These are phyloP conservation scores for Xiphophorus birchmanni DNA, from an alignment of 2,797 vertebrate genomes.

Conservation along the genomic window DNA sequence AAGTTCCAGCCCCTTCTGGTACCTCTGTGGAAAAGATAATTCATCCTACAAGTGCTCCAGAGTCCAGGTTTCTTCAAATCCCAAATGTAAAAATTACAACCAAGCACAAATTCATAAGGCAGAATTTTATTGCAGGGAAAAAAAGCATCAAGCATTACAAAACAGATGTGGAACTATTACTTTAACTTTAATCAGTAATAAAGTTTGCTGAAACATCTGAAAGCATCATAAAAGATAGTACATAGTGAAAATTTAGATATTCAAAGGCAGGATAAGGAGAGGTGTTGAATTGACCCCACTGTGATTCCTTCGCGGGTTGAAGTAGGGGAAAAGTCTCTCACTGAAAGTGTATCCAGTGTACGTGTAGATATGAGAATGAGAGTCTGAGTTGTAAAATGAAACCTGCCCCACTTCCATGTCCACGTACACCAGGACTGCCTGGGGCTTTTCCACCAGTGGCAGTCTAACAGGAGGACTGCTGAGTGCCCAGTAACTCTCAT, in stretches of 20 bases:
- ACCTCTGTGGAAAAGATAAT: background rate
- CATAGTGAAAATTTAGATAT: slow-evolving; percentile 11
- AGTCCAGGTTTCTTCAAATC: background rate
- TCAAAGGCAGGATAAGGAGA: slow-evolving; percentile 63
- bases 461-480: slow-evolving; percentile 57
- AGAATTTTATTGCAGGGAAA: slow-evolving; percentile 59
- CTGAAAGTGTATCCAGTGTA: slow-evolving; percentile 73
- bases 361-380: slow-evolving; percentile 73
- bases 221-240: background rate
- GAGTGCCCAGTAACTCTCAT: slow-evolving; percentile 70
- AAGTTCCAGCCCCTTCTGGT: background rate
- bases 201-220: background rate
- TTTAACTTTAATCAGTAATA: rapidly evolving
- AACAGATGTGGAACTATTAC: background rate
- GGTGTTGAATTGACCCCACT: slow-evolving; percentile 68
- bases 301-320: slow-evolving; percentile 75
- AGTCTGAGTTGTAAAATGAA: slow-evolving; percentile 73
- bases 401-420: slow-evolving; percentile 74
- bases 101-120: background rate
- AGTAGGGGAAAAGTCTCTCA: slow-evolving; percentile 67
- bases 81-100: background rate
- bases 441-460: slow-evolving; percentile 55
- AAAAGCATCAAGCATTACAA: slow-evolving; percentile 5
- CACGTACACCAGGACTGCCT: slow-evolving; percentile 73
- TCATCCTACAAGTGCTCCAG: background rate